Evolutionary conservation across 2,888 invertebrate species (phyloP), one percentile per base, ranked within the genome.

Genomic region (Chloroclysta siterata): DNA sequence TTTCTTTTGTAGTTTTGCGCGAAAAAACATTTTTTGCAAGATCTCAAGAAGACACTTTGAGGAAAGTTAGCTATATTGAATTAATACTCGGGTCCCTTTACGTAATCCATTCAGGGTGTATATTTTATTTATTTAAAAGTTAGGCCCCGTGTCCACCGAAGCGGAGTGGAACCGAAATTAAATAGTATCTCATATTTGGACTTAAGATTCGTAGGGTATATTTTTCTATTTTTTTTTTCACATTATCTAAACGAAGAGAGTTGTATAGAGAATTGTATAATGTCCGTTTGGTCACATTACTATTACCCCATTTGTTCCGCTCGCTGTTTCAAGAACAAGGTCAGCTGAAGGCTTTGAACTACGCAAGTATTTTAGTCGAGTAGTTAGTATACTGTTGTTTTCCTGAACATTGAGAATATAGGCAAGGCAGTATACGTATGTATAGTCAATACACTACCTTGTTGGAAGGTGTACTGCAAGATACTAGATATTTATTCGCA

Each of bases 1-100:
- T 55, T 62, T 57, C 63, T 68, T 69, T 72, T 68, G 61, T 68
- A 69, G 70, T 69, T 68, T 68, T 47, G 48, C 51, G 54, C 53
- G 57, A 63, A 59, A 65, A 50, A 42, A 65, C 57, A 62, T 68
- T 57, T 66, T 60, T 58, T 53, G 13, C 50, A 41, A 58, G 65
- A 48, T 61, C 58, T 65, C 61, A 42, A 22, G 22, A 22, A 22
- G 65, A 65, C 58, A 64, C 56, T 63, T 56, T 46, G 53, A 60
- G 14, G 53, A 14, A 66, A 66, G 68, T 60, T 69, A 42, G 59
- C 55, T 63, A 69, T 56, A 66, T 69, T 66, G 54, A 69, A 69
- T 71, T 71, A 71, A 71, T 71, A 61, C 66, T 68, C 48, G 64
- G 60, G 53, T 67, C 46, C 33, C 62, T 63, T 63, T 60, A 42